Evolutionary conservation across 2,113 vertebrate species (phyloP).

Genomic region (Saccopteryx bilineata): DNA sequence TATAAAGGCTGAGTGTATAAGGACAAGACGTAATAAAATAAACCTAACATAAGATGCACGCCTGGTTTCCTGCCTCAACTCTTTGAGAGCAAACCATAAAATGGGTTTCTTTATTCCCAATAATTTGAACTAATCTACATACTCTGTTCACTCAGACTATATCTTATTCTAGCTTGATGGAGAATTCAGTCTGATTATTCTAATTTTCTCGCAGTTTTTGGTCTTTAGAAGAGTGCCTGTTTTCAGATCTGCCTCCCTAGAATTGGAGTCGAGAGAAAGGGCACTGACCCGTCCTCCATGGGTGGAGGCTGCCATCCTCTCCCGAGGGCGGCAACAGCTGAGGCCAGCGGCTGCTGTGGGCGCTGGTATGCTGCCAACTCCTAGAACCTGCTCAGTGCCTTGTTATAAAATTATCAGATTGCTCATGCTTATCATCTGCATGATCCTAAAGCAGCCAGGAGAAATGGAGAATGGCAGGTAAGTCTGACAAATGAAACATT

Average conservation of each 20-base stretch:
- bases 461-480: neutral
- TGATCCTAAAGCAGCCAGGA: neutral
- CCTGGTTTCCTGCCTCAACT: neutral
- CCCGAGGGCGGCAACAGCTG: rapidly evolving
- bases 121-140: neutral
- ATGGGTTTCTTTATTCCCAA: neutral
- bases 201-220: neutral
- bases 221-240: neutral
- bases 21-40: neutral
- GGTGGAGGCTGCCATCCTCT: rapidly evolving
- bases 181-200: neutral
- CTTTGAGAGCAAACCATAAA: neutral
- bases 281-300: neutral
- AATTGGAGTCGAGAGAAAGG: neutral
- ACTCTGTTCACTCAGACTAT: neutral
- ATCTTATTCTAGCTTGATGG: neutral
- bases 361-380: neutral
- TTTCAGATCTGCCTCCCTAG: too few relatives aligned
- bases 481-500: neutral
- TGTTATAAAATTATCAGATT: neutral
- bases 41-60: neutral
- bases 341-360: neutral
- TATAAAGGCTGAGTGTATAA: neutral
- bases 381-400: neutral
- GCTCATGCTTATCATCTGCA: neutral